These are phyloP conservation scores for Enteromius trimaculatus DNA, from an alignment of 2,797 vertebrate genomes.

Conservation along the genomic window DNA sequence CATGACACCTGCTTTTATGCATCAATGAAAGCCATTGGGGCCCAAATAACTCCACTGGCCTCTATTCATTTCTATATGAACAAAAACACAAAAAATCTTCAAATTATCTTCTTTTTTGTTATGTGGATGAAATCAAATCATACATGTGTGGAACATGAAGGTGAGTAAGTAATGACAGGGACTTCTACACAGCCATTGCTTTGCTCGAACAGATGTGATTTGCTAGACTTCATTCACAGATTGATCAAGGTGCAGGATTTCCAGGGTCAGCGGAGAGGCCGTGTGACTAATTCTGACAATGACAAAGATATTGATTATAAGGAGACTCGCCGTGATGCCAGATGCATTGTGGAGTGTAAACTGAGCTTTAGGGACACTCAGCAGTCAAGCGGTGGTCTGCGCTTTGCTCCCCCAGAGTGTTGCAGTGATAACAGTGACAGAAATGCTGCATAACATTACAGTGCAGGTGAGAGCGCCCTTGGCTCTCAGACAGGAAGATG, in stretches of 20 bases:
- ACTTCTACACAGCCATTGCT: background rate
- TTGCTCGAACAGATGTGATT: background rate
- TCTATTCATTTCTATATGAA: background rate
- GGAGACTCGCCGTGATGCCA: background rate
- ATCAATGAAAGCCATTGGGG: background rate
- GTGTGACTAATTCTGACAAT: conserved; percentile 21
- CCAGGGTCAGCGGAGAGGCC: conserved; percentile 2
- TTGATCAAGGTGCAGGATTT: background rate
- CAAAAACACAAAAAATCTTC: background rate
- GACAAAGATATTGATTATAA: conserved; percentile 23
- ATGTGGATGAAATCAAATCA: background rate
- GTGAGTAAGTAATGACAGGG: background rate
- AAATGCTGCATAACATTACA: conserved; percentile 20
- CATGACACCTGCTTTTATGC: background rate
- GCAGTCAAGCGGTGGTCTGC: conserved; percentile 26
- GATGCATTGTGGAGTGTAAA: background rate
- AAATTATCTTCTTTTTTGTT: background rate
- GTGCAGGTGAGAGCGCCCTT: conserved; percentile 29
- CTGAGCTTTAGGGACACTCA: conserved; percentile 10
- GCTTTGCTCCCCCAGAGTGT: conserved; percentile 32
- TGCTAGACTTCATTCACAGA: background rate
- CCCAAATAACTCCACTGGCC: background rate
- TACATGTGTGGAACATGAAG: background rate
- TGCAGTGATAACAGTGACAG: conserved; percentile 29
- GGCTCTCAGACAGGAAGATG: conserved; percentile 20